A percentile compares a stretch with the other conserved stretches of the same genome.
These are phyloP conservation scores for Sarcophaga caerulescens DNA, from an alignment of 2,888 invertebrate species.

Conservation along the genomic window DNA sequence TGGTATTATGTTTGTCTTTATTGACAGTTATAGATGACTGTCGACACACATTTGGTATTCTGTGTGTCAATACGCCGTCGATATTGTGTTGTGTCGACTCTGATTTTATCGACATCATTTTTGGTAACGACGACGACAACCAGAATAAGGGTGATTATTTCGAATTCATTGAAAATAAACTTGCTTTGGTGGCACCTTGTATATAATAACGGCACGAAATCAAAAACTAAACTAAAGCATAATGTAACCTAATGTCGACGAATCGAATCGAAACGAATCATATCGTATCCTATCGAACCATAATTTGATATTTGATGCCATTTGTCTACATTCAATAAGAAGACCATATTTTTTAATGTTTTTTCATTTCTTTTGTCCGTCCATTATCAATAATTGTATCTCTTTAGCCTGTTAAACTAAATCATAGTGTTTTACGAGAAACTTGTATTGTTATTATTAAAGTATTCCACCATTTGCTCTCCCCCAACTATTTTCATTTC, in stretches of 20 bases:
- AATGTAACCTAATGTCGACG: neutral
- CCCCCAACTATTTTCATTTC: conserved; percentile 24
- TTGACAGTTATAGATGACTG: no score
- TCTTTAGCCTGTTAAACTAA: conserved; percentile 55
- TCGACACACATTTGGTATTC: no score
- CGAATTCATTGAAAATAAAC: no score
- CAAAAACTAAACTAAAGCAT: conserved; percentile 15
- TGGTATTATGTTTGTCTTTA: no score
- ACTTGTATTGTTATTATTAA: conserved; percentile 20
- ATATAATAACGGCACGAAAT: conserved; percentile 45
- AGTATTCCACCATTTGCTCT: neutral
- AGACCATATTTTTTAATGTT: conserved; percentile 31
- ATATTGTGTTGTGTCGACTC: no score
- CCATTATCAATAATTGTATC: conserved; percentile 37
- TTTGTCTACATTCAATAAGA: conserved; percentile 54
- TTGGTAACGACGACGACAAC: no score
- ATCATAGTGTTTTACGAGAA: conserved; percentile 60
- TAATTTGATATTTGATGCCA: conserved; percentile 62
- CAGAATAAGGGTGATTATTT: no score
- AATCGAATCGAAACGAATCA: conserved; percentile 8
- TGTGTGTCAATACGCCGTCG: no score
- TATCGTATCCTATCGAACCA: neutral
- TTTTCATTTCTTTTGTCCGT: neutral
- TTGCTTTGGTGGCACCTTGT: no score
- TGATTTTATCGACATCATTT: no score